Conservation (phyloP, 1,140 invertebrate genomes). For the Diabrotica virgifera region DNA sequence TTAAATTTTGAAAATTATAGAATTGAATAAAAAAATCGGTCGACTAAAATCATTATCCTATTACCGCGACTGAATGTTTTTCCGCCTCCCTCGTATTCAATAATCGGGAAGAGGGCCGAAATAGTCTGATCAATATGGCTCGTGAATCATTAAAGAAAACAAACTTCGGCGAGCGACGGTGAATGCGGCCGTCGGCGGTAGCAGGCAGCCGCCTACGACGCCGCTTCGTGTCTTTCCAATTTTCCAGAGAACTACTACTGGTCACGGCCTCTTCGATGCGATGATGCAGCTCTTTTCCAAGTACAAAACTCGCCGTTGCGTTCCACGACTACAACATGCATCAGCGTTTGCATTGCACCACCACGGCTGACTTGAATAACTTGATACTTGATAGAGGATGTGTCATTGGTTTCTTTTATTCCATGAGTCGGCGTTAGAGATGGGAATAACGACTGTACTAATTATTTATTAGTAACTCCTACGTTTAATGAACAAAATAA, state of each 20-base stretch:
- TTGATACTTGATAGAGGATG: not conserved
- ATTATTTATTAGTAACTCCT: not conserved
- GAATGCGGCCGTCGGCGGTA: not conserved
- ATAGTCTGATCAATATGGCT: slow-evolving; percentile 1
- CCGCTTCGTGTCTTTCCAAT: not conserved
- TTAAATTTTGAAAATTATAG: too few relatives aligned
- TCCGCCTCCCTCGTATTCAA: not conserved
- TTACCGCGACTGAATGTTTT: too few relatives aligned
- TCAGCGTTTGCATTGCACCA: too few relatives aligned
- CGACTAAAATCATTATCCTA: too few relatives aligned
- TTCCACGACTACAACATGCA: not conserved
- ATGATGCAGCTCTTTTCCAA: not conserved
- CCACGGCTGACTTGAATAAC: not conserved
- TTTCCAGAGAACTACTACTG: not conserved
- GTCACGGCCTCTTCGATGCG: not conserved
- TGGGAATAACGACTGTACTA: not conserved
- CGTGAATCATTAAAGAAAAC: not conserved
- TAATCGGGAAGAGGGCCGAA: not conserved
- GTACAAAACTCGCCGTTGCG: not conserved
- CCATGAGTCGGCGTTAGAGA: not conserved
- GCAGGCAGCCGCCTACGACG: not conserved
- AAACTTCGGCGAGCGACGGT: not conserved
- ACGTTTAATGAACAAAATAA: too few relatives aligned
- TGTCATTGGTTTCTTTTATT: not conserved
- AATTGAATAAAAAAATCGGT: too few relatives aligned